A percentile compares a stretch with the other conserved stretches of the same genome.
Evolutionary conservation across 1,140 invertebrate species (phyloP).

Genomic region (Caenorhabditis remanei): DNA sequence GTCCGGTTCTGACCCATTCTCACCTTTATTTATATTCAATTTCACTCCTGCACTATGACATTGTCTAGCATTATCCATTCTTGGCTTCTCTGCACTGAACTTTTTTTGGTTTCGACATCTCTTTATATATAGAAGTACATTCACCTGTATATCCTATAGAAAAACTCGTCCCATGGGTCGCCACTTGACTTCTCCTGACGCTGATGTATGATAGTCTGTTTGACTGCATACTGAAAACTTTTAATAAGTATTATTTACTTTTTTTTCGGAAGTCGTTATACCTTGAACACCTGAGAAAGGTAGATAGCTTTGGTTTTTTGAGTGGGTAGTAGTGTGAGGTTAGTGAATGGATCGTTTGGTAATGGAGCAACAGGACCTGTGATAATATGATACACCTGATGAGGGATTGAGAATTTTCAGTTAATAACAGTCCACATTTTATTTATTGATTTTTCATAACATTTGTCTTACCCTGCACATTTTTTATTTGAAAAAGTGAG

Average conservation of each 20-base stretch:
- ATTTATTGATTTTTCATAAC: not conserved
- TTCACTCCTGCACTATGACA: not conserved
- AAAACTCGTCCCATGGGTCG: conserved; percentile 40
- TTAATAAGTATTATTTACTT: not conserved
- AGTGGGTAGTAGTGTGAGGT: conserved; percentile 1
- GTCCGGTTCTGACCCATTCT: not conserved
- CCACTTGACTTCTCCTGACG: conserved; percentile 16
- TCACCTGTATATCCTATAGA: conserved; percentile 24
- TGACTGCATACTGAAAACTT: conserved; percentile 5
- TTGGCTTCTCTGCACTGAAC: conserved; percentile 4
- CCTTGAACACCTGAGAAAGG: conserved; percentile 34
- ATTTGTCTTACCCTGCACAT: no score
- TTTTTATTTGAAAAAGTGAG: no score
- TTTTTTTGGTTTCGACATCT: not conserved
- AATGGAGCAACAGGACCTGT: not conserved
- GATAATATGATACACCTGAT: not conserved
- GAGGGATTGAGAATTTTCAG: no score
- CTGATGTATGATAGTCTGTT: conserved; percentile 30
- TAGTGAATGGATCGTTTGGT: not conserved
- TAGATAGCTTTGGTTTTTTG: conserved; percentile 46
- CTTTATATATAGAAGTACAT: not conserved
- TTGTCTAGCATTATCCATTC: not conserved
- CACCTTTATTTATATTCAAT: conserved; percentile 27
- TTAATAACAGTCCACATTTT: no score
- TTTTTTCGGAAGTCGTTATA: not conserved